Evolutionary conservation across 2,888 invertebrate species (phyloP).

Genomic region (Pinctada fucata): DNA sequence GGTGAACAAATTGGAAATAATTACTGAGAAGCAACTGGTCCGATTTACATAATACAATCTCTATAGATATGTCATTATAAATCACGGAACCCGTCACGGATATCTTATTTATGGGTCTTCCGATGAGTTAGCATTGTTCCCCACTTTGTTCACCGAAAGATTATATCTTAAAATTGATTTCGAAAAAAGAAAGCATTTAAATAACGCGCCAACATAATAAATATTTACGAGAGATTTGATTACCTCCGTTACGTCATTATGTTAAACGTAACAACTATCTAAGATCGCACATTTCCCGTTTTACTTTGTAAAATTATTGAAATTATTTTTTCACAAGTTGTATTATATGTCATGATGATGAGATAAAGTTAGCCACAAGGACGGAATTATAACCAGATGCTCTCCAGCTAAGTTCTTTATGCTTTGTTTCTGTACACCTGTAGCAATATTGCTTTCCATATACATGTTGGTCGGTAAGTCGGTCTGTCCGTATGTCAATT

Average conservation of each 20-base stretch:
- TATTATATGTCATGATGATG: too few relatives aligned
- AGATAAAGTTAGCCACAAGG: too few relatives aligned
- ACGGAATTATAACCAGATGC: too few relatives aligned
- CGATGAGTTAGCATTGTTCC: not conserved
- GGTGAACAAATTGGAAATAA: not conserved
- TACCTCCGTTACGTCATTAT: not conserved
- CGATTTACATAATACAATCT: not conserved
- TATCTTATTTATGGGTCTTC: not conserved
- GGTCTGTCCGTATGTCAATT: too few relatives aligned
- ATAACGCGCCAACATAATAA: not conserved
- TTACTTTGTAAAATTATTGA: too few relatives aligned
- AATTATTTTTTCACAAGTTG: too few relatives aligned
- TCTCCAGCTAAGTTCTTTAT: too few relatives aligned
- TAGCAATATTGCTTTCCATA: too few relatives aligned
- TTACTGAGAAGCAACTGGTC: not conserved
- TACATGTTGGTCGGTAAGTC: too few relatives aligned
- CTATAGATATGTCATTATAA: not conserved
- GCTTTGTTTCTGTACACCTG: too few relatives aligned
- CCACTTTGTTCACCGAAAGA: not conserved
- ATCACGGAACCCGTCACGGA: slow-evolving; percentile 3
- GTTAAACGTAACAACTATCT: not conserved
- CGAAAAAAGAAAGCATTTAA: not conserved
- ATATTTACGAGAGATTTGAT: slow-evolving; percentile 1
- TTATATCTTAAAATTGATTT: slow-evolving; percentile 3
- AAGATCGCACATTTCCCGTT: not conserved